Conservation (phyloP, 2,113 vertebrate genomes). For the Danio rerio region GRCz12tu NC_133181.1:38285501-38286000, state of each 20-base stretch:
- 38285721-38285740: conserved; percentile 64
- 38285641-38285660: conserved; percentile 25
- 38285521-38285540: conserved; percentile 12
- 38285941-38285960: conserved; percentile 29
- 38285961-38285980: neutral
- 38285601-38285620: conserved; percentile 60
- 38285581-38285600: conserved; percentile 67
- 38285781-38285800: conserved; percentile 71
- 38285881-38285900: conserved; percentile 48
- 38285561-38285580: neutral
- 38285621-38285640: conserved; percentile 49
- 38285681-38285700: conserved; percentile 48
- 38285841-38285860: conserved; percentile 41
- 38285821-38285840: conserved; percentile 55
- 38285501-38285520: conserved; percentile 19
- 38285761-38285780: conserved; percentile 63
- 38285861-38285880: conserved; percentile 53
- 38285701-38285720: conserved; percentile 63
- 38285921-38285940: conserved; percentile 35
- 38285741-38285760: conserved; percentile 71
- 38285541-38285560: neutral
- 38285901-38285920: conserved; percentile 49
- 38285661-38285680: conserved; percentile 35
- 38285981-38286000: too few species aligned
- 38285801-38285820: conserved; percentile 72